Conservation (phyloP, 2,113 vertebrate species). For the Capreolus pygargus region DNA sequence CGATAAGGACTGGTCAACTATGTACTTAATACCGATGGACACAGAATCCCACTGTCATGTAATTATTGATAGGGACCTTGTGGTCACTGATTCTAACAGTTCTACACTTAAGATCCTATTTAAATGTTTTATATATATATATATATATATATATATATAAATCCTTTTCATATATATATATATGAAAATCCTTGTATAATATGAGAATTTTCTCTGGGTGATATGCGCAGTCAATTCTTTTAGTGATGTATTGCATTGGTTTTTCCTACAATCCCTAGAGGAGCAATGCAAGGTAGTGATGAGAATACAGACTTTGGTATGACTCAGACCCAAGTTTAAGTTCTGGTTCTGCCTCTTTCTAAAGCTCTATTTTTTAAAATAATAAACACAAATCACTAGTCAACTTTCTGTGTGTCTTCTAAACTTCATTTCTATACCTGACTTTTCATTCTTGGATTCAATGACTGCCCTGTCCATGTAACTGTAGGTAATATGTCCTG, state of each 20-base stretch:
- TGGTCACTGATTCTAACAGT: not conserved
- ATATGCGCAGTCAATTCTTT: not conserved
- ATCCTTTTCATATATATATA: not conserved
- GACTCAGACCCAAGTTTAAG: not conserved
- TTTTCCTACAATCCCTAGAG: not conserved
- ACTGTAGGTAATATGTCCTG: not conserved
- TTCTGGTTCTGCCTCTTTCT: not conserved
- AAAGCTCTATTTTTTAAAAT: not conserved
- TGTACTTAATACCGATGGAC: not conserved
- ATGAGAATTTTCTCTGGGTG: not conserved
- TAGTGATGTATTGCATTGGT: not conserved
- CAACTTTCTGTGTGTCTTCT: not conserved
- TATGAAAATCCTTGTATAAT: not conserved
- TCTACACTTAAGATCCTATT: not conserved
- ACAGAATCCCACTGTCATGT: not conserved
- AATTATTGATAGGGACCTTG: not conserved
- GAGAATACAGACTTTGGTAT: not conserved
- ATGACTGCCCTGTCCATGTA: not conserved
- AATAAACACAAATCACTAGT: not conserved
- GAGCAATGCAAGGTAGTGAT: not conserved
- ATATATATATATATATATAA: not conserved
- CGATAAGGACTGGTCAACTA: not conserved
- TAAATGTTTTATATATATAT: not conserved
- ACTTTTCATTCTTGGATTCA: not conserved
- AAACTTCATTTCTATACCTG: not conserved